phyloP scores from a whole-genome alignment of 1,140 invertebrate genomes.

The Schlechtendalia chinensis region DNA sequence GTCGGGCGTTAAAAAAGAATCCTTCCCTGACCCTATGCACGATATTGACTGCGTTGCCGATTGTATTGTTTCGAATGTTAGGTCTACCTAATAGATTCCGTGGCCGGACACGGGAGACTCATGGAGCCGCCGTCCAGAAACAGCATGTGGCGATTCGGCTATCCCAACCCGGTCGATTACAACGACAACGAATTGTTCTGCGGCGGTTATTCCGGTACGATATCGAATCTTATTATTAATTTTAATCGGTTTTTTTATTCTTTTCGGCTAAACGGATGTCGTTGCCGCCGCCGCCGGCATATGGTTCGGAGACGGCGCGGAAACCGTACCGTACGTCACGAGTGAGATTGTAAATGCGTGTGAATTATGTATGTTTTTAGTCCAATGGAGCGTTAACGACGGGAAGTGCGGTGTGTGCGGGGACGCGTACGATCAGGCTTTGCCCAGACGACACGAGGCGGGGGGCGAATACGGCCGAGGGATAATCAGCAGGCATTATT shows the following conservation, averaged over 20 bases:
- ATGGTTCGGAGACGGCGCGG: background rate
- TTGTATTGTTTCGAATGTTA: too few relatives aligned
- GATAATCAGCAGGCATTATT: conserved; percentile 77
- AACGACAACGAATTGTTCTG: conserved; percentile 85
- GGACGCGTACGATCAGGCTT: conserved; percentile 71
- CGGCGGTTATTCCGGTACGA: conserved; percentile 78
- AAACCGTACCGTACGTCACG: background rate
- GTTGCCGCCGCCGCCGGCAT: too few relatives aligned
- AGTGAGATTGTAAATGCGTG: too few relatives aligned
- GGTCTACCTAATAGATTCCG: conserved; percentile 51
- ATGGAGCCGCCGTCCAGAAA: conserved; percentile 90
- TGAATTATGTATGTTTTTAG: too few relatives aligned
- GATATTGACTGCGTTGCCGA: too few relatives aligned
- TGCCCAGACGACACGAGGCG: conserved; percentile 80
- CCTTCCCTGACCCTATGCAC: too few relatives aligned
- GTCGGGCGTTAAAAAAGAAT: too few relatives aligned
- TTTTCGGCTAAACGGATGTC: too few relatives aligned
- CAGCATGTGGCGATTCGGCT: conserved; percentile 91
- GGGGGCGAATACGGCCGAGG: conserved; percentile 83
- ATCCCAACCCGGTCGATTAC: conserved; percentile 88
- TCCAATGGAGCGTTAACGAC: conserved; percentile 80
- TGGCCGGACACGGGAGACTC: conserved; percentile 72
- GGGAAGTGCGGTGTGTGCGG: conserved; percentile 88
- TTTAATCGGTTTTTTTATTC: too few relatives aligned
- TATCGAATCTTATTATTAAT: background rate